Base-by-base conservation (phyloP, 2,113 vertebrate species). In the Bombycilla garrulus region DNA sequence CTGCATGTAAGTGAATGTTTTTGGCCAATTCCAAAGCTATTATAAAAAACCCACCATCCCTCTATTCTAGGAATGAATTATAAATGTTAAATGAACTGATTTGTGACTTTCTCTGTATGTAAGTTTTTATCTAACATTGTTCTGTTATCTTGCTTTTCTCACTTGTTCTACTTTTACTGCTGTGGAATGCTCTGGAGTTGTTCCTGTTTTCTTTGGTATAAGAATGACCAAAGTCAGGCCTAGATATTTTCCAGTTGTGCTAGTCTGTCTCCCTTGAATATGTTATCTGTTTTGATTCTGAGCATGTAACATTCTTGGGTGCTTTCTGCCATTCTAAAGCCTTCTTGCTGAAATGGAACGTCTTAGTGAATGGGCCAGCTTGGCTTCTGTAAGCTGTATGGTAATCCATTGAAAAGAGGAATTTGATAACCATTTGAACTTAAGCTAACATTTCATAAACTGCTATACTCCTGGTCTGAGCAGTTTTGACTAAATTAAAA, bases 1-100 rank as follows among this genome's bases (percentile, higher is more conserved):
- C 87, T 99, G 99, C 97, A 98, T 97, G 99, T 99, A 98, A 99
- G 99, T 98, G 84, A 80, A 50, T 38, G 12, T 16, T 86, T 77
- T 60, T 47, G 28, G 19, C 7, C 50, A 33, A 74, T 48, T 94
- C 38, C 15, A 80, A 85, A 93, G 21, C 50, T 90, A 3, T 45
- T 62, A 8, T 33, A 83, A 47, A 81, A 36, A 5, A 3, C 0
- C 3, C 12, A 6, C 1, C 4, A 20, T 71, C 10, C 5, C 61
- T 57, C 1, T 54, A 12, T 56, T 5, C 14, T 62, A 17, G 66
- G 23, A 81, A 86, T 33, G 5, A 66, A 28, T 84, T 65, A 6
- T 20, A 71, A 58, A 51, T 60, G 8, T 45, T 70, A 58, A 66
- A 38, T 51, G 12, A 71, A 50, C 11, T 33, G 28, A 45, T 33